phyloP scores from a whole-genome alignment of 2,797 vertebrate genomes.

The Poeciliopsis infans region DNA sequence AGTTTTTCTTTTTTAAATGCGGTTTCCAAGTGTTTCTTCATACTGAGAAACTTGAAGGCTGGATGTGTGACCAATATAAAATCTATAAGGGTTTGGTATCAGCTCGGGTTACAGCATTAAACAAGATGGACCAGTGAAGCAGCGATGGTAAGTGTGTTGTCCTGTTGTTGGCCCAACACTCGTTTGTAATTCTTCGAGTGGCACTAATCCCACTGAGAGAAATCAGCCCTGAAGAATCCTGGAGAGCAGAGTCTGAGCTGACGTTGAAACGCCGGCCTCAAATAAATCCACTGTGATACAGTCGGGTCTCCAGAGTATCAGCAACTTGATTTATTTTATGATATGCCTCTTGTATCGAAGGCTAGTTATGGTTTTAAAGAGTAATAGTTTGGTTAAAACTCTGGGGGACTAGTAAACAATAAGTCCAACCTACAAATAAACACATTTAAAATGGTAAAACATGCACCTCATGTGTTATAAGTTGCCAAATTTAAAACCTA shows the following conservation, averaged over 20 bases:
- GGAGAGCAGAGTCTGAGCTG: slow-evolving; percentile 12
- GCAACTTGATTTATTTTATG: background rate
- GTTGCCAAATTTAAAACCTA: background rate
- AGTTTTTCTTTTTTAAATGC: background rate
- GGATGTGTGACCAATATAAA: background rate
- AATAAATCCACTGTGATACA: slow-evolving; percentile 8
- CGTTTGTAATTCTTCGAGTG: slow-evolving; percentile 20
- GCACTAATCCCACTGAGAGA: slow-evolving; percentile 23
- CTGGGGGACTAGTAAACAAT: background rate
- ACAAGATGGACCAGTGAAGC: slow-evolving; percentile 11
- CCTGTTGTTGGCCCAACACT: slow-evolving; percentile 20
- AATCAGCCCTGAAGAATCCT: slow-evolving; percentile 5
- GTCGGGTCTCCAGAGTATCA: background rate
- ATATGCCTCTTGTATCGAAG: background rate
- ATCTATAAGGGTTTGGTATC: slow-evolving; percentile 9
- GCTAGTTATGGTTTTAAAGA: background rate
- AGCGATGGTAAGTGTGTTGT: slow-evolving; percentile 6
- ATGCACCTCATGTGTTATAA: background rate
- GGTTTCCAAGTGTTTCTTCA: background rate
- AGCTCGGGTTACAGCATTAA: slow-evolving; percentile 8
- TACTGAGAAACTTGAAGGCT: background rate
- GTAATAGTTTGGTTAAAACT: background rate
- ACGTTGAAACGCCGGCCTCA: slow-evolving; percentile 5
- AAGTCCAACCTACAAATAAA: background rate
- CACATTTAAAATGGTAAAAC: background rate